Conservation (phyloP, 2,113 vertebrate genomes). For the Peromyscus californicus region DNA sequence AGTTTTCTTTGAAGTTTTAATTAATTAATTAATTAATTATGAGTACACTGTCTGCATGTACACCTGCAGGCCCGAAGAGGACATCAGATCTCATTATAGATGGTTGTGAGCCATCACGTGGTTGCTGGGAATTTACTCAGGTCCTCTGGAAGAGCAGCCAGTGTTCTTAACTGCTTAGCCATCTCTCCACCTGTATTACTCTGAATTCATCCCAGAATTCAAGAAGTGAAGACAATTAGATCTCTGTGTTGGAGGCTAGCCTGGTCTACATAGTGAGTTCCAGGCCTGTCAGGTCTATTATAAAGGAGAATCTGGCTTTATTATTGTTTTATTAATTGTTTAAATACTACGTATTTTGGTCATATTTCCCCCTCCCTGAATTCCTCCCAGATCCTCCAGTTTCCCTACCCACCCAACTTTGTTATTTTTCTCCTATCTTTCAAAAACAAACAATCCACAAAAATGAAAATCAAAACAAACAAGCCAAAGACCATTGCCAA, state of each 20-base stretch:
- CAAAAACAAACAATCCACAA: background rate
- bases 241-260: background rate
- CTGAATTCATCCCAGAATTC: background rate
- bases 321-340: background rate
- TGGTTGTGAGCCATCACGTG: too few relatives aligned
- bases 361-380: background rate
- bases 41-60: too few relatives aligned
- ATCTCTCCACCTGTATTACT: too few relatives aligned
- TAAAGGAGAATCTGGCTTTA: background rate
- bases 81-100: too few relatives aligned
- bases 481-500: background rate
- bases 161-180: too few relatives aligned
- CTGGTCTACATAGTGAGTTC: background rate
- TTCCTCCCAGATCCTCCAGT: background rate
- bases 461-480: background rate
- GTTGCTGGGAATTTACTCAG: too few relatives aligned
- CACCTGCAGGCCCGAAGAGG: too few relatives aligned
- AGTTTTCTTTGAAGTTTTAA: too few relatives aligned
- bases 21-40: too few relatives aligned
- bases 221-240: background rate
- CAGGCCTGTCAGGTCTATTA: background rate
- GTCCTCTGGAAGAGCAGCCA: too few relatives aligned
- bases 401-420: background rate
- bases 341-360: background rate
- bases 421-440: background rate